phyloP scores from a whole-genome alignment of 2,888 invertebrate species.

The Apodemia mormo region DNA sequence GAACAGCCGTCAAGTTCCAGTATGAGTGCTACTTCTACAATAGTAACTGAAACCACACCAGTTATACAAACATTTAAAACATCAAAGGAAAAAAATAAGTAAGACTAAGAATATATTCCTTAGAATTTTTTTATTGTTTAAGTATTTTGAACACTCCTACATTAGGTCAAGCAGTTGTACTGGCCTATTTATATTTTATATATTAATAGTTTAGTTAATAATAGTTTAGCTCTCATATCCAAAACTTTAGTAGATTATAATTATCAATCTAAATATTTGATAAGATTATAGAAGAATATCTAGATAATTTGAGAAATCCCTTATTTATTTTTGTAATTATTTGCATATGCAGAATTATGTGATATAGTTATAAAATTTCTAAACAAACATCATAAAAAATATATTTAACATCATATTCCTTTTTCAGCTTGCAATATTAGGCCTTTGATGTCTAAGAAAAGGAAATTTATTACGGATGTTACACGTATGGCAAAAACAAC shows the following conservation, averaged over 20 bases:
- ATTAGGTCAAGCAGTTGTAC: no score
- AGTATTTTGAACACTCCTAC: background rate
- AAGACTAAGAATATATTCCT: background rate
- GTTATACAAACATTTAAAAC: background rate
- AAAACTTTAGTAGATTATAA: background rate
- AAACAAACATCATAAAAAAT: background rate
- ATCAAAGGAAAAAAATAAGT: background rate
- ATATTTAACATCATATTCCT: no score
- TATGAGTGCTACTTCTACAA: background rate
- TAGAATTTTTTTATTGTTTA: background rate
- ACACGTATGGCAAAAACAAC: background rate
- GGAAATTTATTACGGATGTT: background rate
- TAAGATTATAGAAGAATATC: background rate
- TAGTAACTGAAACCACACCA: background rate
- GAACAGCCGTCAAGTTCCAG: constrained; percentile 3
- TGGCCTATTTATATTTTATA: no score
- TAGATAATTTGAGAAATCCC: background rate
- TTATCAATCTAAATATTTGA: background rate
- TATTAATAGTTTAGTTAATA: no score
- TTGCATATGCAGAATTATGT: background rate
- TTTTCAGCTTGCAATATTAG: background rate
- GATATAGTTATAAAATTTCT: background rate
- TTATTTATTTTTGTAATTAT: no score
- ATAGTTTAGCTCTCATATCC: background rate
- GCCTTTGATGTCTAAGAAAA: background rate